A percentile compares a stretch with the other conserved stretches of the same genome.
phyloP scores from a whole-genome alignment of 2,113 vertebrate species.

The Brachyhypopomus occidentalis region DNA sequence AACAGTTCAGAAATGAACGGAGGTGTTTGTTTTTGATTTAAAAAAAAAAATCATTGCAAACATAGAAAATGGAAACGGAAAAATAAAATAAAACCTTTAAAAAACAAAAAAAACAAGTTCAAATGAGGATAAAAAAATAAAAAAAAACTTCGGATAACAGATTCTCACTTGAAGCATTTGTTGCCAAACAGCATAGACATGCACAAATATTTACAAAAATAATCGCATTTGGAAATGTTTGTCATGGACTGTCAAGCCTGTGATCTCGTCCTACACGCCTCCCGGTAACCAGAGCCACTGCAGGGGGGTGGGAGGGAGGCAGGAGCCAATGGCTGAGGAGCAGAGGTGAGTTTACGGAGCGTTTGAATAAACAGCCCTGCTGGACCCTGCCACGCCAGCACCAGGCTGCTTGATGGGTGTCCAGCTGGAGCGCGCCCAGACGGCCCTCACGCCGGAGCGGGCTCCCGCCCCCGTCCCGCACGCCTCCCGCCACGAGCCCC shows the following conservation, averaged over 20 bases:
- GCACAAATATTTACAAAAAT: constrained; percentile 1
- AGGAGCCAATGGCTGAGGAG: constrained; percentile 22
- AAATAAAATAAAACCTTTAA: neutral
- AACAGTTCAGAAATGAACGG: neutral
- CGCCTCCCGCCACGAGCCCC: too few species aligned
- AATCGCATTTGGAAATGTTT: neutral
- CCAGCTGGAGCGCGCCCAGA: constrained; percentile 47
- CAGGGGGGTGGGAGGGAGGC: neutral
- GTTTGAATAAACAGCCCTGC: constrained; percentile 49
- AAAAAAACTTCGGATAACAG: neutral
- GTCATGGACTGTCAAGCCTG: neutral
- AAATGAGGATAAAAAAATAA: neutral
- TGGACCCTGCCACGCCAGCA: constrained; percentile 45
- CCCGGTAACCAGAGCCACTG: neutral
- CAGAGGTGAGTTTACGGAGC: constrained; percentile 38
- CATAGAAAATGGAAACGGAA: neutral
- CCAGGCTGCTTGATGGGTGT: constrained; percentile 43
- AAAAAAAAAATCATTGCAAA: neutral
- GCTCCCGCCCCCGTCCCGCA: constrained; percentile 19
- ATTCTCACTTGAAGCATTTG: neutral
- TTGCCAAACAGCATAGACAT: neutral
- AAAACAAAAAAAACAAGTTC: constrained; percentile 4
- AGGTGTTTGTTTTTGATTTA: neutral
- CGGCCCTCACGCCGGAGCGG: constrained; percentile 40
- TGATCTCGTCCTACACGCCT: neutral